Base-by-base conservation (phyloP, 2,888 invertebrate species). In the Cataglyphis cursor region DNA sequence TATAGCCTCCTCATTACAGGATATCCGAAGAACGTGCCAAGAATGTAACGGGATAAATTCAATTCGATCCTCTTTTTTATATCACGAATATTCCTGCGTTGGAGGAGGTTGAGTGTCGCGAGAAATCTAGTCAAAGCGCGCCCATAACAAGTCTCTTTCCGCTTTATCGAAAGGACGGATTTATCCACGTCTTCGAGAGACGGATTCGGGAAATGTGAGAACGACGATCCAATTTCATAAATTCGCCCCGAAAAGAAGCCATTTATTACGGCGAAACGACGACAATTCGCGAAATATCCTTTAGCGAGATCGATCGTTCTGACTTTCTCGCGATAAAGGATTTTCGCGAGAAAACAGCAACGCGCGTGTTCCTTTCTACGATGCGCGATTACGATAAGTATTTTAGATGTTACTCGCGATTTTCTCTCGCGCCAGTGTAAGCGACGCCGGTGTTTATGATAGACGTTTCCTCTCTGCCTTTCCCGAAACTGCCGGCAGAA, bases 231-330 rank as follows among this genome's bases (percentile, higher is more conserved):
- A 81, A 64, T 73, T 73, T 51, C 38, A 21, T 54, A 74, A 81
- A 61, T 81, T 81, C 41, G 48, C 21, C 9, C 51, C n/a, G 28
- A 74, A 70, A n/a, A 41, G n/a, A 41, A 59, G 44, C 44, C 54
- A 59, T 59, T 78, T 78, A 68, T 70, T 68, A 70, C 31, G 10
- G 10, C 57, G 57, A 68, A 21, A 31, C 8, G 31, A 59, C 24
- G 15, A 10, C 68, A 68, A 78, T 68, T 57, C 31, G 38, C 31
- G 38, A 21, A 66, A 41, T 31, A n/a, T 48, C 48, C 75, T 66
- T 76, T 57, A 76, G 28, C 28, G 21, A 5, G 10, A 41, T 68
- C 28, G 54, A 57, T 28, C 41, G 66, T 12, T 31, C 3, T 21
- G 28, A 41, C 10, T 54, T 35, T 28, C 1, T 24, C 28, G n/a